Conservation (phyloP, 2,888 invertebrate species). For the Scaptomyza parva region DNA sequence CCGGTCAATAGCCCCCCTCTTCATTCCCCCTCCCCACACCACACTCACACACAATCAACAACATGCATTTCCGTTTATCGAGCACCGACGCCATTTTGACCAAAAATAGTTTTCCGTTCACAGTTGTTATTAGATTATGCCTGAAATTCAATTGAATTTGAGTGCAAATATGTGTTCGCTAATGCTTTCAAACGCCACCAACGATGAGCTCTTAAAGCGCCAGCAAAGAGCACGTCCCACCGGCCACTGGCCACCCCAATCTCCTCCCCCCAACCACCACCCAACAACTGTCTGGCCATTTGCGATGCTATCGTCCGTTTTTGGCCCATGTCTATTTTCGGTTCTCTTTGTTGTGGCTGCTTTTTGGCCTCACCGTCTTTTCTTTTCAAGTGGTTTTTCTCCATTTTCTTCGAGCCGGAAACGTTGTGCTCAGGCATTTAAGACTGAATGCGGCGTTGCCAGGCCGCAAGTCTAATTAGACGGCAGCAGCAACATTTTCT, state of each 20-base stretch:
- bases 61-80: slow-evolving; percentile 46
- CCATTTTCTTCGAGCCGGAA: slow-evolving; percentile 33
- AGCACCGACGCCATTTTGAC: slow-evolving; percentile 26
- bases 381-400: slow-evolving; percentile 54
- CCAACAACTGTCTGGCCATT: slow-evolving; percentile 17
- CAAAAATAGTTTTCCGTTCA: slow-evolving; percentile 28
- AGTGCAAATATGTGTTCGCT: slow-evolving; percentile 77
- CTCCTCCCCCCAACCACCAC: not conserved
- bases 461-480: slow-evolving; percentile 52
- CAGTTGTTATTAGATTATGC: slow-evolving; percentile 71
- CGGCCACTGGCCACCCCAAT: too few relatives aligned
- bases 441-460: slow-evolving; percentile 38
- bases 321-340: slow-evolving; percentile 29
- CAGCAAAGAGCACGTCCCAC: slow-evolving; percentile 17
- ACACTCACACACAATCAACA: too few relatives aligned
- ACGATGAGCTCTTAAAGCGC: slow-evolving; percentile 39
- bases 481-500: slow-evolving; percentile 8
- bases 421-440: slow-evolving; percentile 22
- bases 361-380: slow-evolving; percentile 24
- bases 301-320: slow-evolving; percentile 42
- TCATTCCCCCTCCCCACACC: not conserved
- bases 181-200: slow-evolving; percentile 35
- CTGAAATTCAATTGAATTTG: slow-evolving; percentile 73
- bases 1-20: slow-evolving; percentile 29
- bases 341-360: slow-evolving; percentile 13